These are phyloP conservation scores for Eupsilia transversa DNA, from an alignment of 2,888 invertebrate species.

Conservation along the genomic window DNA sequence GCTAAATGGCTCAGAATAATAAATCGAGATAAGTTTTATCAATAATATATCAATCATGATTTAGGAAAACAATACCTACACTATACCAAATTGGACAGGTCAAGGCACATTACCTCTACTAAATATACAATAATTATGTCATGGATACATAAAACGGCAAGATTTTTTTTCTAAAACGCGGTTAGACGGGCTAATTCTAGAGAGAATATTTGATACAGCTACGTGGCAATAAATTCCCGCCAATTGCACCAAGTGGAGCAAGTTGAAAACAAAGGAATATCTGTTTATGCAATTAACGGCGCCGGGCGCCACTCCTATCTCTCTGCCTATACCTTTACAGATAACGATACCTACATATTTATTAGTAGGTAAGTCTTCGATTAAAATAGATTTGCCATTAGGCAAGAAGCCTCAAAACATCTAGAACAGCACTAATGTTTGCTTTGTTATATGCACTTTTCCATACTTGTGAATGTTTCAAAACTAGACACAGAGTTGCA, in stretches of 20 bases:
- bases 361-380: conserved; percentile 7
- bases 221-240: conserved; percentile 18
- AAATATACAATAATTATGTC: background rate
- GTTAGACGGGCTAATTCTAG: background rate
- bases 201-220: background rate
- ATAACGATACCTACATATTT: background rate
- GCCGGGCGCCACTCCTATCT: conserved; percentile 2
- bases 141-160: conserved; percentile 5
- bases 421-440: conserved; percentile 59
- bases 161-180: background rate
- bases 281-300: conserved; percentile 27
- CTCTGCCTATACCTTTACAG: conserved; percentile 6
- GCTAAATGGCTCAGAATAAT: background rate
- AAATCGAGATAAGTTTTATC: conserved; percentile 11
- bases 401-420: conserved; percentile 38
- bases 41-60: background rate
- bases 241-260: conserved; percentile 52
- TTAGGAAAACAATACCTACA: background rate
- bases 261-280: conserved; percentile 50
- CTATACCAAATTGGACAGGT: background rate
- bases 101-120: conserved; percentile 15
- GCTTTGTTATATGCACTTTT: conserved; percentile 49
- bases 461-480: conserved; percentile 34
- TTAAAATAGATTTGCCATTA: conserved; percentile 27
- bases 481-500: conserved; percentile 48